Conservation (phyloP, 1,140 invertebrate species). For the Caligus rogercresseyi region DNA sequence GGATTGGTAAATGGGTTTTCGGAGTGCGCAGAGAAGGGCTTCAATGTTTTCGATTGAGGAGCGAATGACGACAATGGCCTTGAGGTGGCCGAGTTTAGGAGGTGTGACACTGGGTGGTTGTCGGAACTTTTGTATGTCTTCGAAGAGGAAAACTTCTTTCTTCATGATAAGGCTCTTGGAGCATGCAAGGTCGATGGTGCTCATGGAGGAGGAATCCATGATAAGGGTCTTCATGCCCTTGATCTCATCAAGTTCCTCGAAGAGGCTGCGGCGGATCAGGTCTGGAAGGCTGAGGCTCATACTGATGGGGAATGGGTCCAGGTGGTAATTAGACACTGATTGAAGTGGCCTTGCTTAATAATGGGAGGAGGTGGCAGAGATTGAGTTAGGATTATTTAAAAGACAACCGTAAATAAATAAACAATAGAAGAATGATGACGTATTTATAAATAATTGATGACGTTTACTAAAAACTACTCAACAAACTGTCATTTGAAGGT, state of each 20-base stretch:
- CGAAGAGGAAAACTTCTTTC: constrained; percentile 5
- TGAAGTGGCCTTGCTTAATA: too few species aligned
- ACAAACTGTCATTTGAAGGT: too few species aligned
- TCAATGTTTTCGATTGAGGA: neutral
- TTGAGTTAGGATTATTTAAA: too few species aligned
- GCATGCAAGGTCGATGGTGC: neutral
- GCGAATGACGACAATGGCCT: neutral
- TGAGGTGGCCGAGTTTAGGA: neutral
- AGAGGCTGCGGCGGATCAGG: neutral
- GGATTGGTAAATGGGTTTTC: neutral
- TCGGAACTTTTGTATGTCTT: neutral
- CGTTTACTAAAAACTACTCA: too few species aligned
- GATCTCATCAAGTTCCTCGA: neutral
- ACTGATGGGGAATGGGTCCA: too few species aligned
- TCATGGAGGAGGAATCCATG: neutral
- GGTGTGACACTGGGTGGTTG: neutral
- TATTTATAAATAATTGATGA: too few species aligned
- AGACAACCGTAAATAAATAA: too few species aligned
- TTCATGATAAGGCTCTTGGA: neutral
- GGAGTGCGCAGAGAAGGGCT: neutral
- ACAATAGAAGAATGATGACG: too few species aligned
- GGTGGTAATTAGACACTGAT: too few species aligned
- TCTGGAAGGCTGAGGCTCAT: neutral
- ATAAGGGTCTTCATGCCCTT: neutral
- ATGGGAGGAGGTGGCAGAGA: too few species aligned